Conservation (phyloP, 2,113 vertebrate genomes). For the Climacteris rufus region DNA sequence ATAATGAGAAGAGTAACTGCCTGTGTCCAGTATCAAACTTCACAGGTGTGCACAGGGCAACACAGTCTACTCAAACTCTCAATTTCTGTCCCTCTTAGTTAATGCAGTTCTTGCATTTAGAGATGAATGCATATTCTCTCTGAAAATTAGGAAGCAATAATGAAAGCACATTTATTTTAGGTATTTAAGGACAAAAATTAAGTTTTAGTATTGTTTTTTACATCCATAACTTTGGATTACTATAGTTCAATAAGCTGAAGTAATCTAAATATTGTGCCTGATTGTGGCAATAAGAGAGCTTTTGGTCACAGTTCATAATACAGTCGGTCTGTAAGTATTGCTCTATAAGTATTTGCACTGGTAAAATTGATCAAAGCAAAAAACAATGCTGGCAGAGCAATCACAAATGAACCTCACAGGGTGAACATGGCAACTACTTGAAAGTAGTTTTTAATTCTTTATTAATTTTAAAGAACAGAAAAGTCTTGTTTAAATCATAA, state of each 20-base stretch:
- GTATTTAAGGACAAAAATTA: background rate
- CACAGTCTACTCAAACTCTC: background rate
- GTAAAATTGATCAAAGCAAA: background rate
- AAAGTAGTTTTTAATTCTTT: background rate
- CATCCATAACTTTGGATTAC: background rate
- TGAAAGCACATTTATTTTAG: background rate
- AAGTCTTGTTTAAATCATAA: background rate
- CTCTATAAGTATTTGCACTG: background rate
- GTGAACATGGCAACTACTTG: background rate
- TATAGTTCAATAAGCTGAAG: background rate
- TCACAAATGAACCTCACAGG: background rate
- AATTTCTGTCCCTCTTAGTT: background rate
- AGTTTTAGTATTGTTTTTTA: background rate
- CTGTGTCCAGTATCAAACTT: background rate
- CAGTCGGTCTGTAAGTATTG: background rate
- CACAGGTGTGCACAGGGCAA: background rate
- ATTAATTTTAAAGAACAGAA: background rate
- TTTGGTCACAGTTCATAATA: background rate
- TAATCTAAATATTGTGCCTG: background rate
- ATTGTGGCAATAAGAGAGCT: background rate
- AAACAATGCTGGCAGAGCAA: background rate
- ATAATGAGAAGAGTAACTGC: background rate
- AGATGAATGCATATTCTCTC: background rate
- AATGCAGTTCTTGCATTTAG: background rate
- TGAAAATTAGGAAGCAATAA: background rate